These are phyloP conservation scores for Crax fasciolata DNA, from an alignment of 2,797 vertebrate genomes.

Conservation along the genomic window DNA sequence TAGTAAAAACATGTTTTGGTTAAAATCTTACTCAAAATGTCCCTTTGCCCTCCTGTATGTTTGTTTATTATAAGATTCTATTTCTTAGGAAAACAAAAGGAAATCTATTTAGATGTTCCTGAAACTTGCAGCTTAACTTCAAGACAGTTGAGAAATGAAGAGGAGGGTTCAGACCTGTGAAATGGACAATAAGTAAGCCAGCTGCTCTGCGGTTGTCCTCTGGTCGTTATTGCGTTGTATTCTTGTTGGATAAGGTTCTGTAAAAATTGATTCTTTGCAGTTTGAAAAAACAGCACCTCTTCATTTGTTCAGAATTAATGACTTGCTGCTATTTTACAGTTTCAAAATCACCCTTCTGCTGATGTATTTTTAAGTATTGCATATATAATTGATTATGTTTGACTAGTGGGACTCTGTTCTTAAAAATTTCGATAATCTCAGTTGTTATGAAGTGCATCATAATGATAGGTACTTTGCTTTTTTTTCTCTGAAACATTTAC, in stretches of 20 bases:
- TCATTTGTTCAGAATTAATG: not conserved
- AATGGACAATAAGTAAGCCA: slow-evolving; percentile 50
- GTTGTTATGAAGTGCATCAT: rapidly evolving
- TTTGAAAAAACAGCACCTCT: slow-evolving; percentile 6
- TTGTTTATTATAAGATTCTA: slow-evolving; percentile 74
- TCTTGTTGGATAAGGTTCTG: slow-evolving; percentile 13
- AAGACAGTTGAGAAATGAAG: slow-evolving; percentile 25
- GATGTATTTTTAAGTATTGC: not conserved
- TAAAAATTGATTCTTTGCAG: not conserved
- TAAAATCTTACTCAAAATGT: slow-evolving; percentile 71
- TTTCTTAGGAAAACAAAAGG: slow-evolving; percentile 74
- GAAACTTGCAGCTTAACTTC: slow-evolving; percentile 61
- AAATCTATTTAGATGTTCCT: slow-evolving; percentile 76
- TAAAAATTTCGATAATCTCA: not conserved
- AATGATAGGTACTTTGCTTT: not conserved
- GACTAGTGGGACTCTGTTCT: not conserved
- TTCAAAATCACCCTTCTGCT: not conserved
- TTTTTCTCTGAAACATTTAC: not conserved
- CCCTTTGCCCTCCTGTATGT: slow-evolving; percentile 70
- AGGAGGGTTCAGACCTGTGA: slow-evolving; percentile 38
- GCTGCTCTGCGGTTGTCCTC: slow-evolving; percentile 15
- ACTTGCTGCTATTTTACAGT: not conserved
- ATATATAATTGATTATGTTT: not conserved
- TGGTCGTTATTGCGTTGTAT: not conserved
- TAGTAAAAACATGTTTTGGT: slow-evolving; percentile 76